These are phyloP conservation scores for Hoplodrina blanda DNA, from an alignment of 2,888 invertebrate genomes.

Conservation along the genomic window DNA sequence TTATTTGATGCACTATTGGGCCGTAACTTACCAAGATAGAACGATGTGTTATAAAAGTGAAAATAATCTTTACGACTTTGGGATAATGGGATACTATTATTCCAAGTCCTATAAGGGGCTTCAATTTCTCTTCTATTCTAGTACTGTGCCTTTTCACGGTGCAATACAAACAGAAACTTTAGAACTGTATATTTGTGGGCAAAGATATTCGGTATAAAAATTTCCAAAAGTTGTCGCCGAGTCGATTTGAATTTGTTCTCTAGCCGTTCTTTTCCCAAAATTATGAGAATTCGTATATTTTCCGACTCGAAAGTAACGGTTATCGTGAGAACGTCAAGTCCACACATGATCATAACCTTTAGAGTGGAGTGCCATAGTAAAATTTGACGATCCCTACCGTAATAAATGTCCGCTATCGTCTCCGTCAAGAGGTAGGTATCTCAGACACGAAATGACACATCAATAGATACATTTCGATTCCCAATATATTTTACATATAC, in stretches of 20 bases:
- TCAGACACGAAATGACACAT: slow-evolving; percentile 35
- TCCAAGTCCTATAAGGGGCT: slow-evolving; percentile 5
- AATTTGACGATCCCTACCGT: slow-evolving; percentile 46
- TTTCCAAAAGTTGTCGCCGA: neutral
- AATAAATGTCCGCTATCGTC: slow-evolving; percentile 36
- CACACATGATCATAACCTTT: slow-evolving; percentile 43
- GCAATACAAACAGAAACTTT: neutral
- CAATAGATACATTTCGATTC: slow-evolving; percentile 35
- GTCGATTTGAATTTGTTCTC: slow-evolving; percentile 6
- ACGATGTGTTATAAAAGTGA: slow-evolving; percentile 41
- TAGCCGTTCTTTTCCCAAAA: neutral
- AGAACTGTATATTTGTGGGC: neutral
- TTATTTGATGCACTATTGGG: slow-evolving; percentile 52
- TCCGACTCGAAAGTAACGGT: slow-evolving; percentile 30
- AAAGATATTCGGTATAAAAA: neutral
- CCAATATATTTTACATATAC: slow-evolving; percentile 24
- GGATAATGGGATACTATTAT: slow-evolving; percentile 2
- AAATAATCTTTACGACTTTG: slow-evolving; percentile 49
- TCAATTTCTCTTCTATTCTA: slow-evolving; percentile 16
- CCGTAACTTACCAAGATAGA: slow-evolving; percentile 45
- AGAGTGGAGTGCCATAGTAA: slow-evolving; percentile 30
- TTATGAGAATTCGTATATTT: slow-evolving; percentile 24
- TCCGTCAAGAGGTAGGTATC: slow-evolving; percentile 28
- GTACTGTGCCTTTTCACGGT: neutral
- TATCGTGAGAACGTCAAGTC: slow-evolving; percentile 40